Evolutionary conservation across 1,140 invertebrate species (phyloP).

Genomic region (Acromyrmex heyeri): DNA sequence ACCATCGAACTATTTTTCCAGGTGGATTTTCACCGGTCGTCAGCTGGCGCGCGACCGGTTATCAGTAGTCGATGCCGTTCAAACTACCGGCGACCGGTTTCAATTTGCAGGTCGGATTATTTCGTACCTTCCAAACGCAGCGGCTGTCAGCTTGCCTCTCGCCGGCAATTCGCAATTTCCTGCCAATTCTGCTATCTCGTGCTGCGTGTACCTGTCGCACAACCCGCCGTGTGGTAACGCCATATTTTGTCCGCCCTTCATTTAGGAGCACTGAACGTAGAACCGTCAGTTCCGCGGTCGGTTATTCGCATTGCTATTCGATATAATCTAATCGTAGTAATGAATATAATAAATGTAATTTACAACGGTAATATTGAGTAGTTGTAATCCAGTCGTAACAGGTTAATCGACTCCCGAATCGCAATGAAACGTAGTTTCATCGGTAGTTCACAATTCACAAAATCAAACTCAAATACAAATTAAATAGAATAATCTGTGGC

Average conservation of each 20-base stretch:
- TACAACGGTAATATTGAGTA: constrained; percentile 56
- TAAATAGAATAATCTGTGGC: background rate
- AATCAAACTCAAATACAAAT: background rate
- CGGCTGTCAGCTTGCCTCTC: constrained; percentile 68
- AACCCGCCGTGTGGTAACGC: constrained; percentile 58
- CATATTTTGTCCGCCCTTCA: constrained; percentile 72
- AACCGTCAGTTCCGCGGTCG: constrained; percentile 40
- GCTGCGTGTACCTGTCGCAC: constrained; percentile 44
- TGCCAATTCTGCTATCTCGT: constrained; percentile 80
- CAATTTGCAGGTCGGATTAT: constrained; percentile 82
- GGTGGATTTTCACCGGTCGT: constrained; percentile 49
- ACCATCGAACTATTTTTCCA: constrained; percentile 66
- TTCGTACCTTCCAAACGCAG: constrained; percentile 75
- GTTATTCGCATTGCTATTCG: constrained; percentile 54
- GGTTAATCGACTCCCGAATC: background rate
- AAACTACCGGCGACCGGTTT: constrained; percentile 75
- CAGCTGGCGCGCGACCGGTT: constrained; percentile 68
- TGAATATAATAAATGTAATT: constrained; percentile 68
- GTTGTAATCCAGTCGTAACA: constrained; percentile 37
- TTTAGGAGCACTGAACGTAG: constrained; percentile 55
- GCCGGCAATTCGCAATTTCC: constrained; percentile 85
- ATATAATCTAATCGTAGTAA: constrained; percentile 69
- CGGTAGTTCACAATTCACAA: background rate
- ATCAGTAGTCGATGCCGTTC: constrained; percentile 64
- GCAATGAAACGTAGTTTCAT: background rate